Evolutionary conservation across 2,888 invertebrate genomes (phyloP).

Genomic region (Petrolisthes manimaculis): DNA sequence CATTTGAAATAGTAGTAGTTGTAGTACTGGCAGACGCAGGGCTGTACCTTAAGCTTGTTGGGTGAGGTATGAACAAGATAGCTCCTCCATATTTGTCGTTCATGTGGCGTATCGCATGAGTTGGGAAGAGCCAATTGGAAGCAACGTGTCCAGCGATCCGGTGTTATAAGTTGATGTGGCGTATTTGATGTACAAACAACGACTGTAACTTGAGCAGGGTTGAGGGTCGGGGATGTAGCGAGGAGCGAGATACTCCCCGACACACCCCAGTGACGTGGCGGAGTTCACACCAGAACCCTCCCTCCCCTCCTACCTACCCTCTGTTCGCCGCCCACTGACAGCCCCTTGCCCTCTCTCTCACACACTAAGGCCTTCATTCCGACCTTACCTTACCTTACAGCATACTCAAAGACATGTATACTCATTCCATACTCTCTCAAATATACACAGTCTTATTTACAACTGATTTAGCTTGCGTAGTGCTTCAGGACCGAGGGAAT

Average conservation of each 20-base stretch:
- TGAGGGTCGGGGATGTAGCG: not conserved
- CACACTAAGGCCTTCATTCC: not conserved
- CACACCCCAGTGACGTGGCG: conserved; percentile 38
- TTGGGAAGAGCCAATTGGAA: too few relatives aligned
- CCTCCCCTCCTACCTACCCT: not conserved
- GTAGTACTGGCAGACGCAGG: too few relatives aligned
- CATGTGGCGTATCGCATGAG: too few relatives aligned
- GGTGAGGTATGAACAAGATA: too few relatives aligned
- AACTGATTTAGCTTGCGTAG: too few relatives aligned
- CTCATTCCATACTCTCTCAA: not conserved
- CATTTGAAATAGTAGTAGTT: too few relatives aligned
- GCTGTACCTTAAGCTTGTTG: too few relatives aligned
- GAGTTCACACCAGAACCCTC: conserved; percentile 24
- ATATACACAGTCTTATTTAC: not conserved
- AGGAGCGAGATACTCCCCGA: conserved; percentile 34
- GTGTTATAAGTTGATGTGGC: conserved; percentile 7
- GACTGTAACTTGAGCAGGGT: conserved; percentile 1
- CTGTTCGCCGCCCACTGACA: not conserved
- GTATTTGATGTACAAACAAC: conserved; percentile 9
- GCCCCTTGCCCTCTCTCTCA: conserved; percentile 7
- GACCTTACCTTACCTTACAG: not conserved
- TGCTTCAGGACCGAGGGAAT: not conserved
- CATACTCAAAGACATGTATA: not conserved
- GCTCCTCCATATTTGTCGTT: too few relatives aligned
- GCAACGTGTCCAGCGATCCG: not conserved